phyloP scores from a whole-genome alignment of 2,888 invertebrate species.

The Bugulina stolonifera region DNA sequence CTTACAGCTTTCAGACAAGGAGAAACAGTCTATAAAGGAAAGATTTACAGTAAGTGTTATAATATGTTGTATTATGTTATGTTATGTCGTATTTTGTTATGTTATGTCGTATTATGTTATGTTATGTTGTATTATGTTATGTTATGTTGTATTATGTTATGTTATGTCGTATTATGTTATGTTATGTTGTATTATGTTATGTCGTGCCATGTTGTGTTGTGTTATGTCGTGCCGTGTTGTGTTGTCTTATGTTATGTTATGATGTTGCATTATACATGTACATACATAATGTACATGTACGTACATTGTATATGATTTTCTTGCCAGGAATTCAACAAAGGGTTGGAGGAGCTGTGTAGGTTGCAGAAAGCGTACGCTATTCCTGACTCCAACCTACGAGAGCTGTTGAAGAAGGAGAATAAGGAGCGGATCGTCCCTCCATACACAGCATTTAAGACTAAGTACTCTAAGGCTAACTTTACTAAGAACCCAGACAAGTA shows the following conservation, averaged over 20 bases:
- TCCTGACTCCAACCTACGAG: constrained; percentile 82
- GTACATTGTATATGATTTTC: constrained; percentile 28
- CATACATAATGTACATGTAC: no score
- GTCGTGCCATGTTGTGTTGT: no score
- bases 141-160: no score
- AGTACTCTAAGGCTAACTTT: constrained; percentile 66
- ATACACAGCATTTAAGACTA: constrained; percentile 59
- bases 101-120: no score
- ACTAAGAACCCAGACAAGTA: constrained; percentile 91
- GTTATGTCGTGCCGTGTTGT: no score
- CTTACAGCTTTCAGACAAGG: constrained; percentile 75
- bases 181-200: no score
- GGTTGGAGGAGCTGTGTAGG: constrained; percentile 81
- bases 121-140: no score
- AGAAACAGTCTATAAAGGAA: constrained; percentile 77
- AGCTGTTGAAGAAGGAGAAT: constrained; percentile 80
- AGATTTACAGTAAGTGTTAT: constrained; percentile 77
- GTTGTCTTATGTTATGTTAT: no score
- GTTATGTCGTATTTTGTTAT: no score
- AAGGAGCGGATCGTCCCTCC: constrained; percentile 79
- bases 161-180: no score
- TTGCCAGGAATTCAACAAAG: constrained; percentile 83
- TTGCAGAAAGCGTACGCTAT: constrained; percentile 84
- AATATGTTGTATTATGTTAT: no score
- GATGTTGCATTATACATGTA: no score